Percentiles rank a stretch among this genome's conserved stretches.
Evolutionary conservation across 1,140 invertebrate species (phyloP).

Genomic region (Charaxes varanes): DNA sequence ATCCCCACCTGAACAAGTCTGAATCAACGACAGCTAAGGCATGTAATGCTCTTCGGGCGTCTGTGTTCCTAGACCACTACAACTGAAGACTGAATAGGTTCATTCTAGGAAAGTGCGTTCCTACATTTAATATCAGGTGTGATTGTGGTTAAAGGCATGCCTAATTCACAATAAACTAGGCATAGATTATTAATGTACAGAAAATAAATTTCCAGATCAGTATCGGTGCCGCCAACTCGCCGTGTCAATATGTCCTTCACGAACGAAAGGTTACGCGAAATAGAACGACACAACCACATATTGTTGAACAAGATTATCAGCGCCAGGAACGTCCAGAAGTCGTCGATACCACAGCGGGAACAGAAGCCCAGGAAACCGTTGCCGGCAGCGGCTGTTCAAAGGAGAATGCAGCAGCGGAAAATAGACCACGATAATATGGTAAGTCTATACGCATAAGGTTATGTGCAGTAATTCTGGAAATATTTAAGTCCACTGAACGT

Average conservation of each 20-base stretch:
- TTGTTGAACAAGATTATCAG: slow-evolving; percentile 63
- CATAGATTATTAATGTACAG: not conserved
- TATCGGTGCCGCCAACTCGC: slow-evolving; percentile 39
- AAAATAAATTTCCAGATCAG: slow-evolving; percentile 34
- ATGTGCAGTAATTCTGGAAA: too few relatives aligned
- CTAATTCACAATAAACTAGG: too few relatives aligned
- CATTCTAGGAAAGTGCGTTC: too few relatives aligned
- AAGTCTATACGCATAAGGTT: slow-evolving; percentile 12
- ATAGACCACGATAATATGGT: slow-evolving; percentile 70
- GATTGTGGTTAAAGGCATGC: too few relatives aligned
- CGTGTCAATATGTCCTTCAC: slow-evolving; percentile 70
- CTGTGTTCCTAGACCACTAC: too few relatives aligned
- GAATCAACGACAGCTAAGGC: too few relatives aligned
- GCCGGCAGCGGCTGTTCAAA: slow-evolving; percentile 46
- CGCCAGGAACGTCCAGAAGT: slow-evolving; percentile 45
- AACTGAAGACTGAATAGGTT: too few relatives aligned
- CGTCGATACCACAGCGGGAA: slow-evolving; percentile 38
- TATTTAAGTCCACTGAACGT: too few relatives aligned
- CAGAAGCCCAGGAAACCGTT: slow-evolving; percentile 25
- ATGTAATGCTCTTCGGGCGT: too few relatives aligned
- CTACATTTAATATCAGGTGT: too few relatives aligned
- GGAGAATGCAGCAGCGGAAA: slow-evolving; percentile 52
- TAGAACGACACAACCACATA: slow-evolving; percentile 68
- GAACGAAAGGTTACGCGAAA: slow-evolving; percentile 64
- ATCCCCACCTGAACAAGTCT: too few relatives aligned